Percentiles rank a stretch among this genome's conserved stretches.
phyloP scores from a whole-genome alignment of 2,888 invertebrate species.

The Proisotoma minuta region DNA sequence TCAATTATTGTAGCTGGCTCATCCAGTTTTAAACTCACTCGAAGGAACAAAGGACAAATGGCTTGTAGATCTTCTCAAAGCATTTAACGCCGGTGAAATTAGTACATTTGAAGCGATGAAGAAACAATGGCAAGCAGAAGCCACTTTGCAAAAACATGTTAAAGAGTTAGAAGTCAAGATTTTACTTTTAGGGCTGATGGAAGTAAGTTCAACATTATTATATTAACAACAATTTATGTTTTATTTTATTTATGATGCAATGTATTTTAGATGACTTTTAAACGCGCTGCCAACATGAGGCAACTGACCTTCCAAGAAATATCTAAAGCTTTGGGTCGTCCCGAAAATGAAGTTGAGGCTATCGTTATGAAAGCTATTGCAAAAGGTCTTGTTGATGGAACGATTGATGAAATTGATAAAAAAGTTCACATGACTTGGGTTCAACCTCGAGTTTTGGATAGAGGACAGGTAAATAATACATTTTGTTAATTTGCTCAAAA shows the following conservation, averaged over 20 bases:
- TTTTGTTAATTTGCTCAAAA: neutral
- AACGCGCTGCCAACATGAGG: constrained; percentile 78
- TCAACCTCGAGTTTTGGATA: constrained; percentile 71
- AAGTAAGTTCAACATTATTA: constrained; percentile 56
- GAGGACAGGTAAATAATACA: constrained; percentile 55
- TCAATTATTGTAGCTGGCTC: constrained; percentile 66
- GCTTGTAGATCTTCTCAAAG: constrained; percentile 77
- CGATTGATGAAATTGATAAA: constrained; percentile 81
- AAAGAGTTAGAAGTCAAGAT: constrained; percentile 83
- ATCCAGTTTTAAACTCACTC: constrained; percentile 83
- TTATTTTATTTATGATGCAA: neutral
- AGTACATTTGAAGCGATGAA: constrained; percentile 68
- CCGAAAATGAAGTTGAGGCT: constrained; percentile 79
- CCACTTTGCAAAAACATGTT: constrained; percentile 78
- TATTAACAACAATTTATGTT: neutral
- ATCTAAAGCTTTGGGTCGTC: constrained; percentile 75
- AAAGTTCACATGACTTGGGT: constrained; percentile 79
- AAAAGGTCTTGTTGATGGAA: constrained; percentile 86
- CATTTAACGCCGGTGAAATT: constrained; percentile 81
- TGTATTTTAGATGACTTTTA: constrained; percentile 80
- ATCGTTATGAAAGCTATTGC: constrained; percentile 97
- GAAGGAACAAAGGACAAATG: constrained; percentile 77
- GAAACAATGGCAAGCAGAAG: constrained; percentile 70
- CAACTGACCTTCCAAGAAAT: constrained; percentile 88
- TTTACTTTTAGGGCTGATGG: constrained; percentile 91